Evolutionary conservation across 2,888 invertebrate species (phyloP), one percentile per base, ranked within the genome.

Genomic region (Protophormia terraenovae): DNA sequence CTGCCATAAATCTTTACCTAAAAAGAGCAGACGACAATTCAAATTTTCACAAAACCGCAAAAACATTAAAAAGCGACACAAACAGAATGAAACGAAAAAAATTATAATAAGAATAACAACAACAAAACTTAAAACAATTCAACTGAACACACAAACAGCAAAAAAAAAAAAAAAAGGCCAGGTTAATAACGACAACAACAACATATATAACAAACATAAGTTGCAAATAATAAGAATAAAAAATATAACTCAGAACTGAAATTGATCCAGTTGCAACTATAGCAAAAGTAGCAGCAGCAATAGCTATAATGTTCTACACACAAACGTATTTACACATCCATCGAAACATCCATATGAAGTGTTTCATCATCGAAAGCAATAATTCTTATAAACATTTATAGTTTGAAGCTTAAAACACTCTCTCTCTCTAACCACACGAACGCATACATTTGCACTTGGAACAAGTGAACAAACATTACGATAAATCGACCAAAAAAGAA

Each of bases 1-100:
- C 89, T 90, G 90, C 91, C 91, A 90, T 90, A 91, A 90, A 90
- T 90, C 90, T 90, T 91, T 87, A 89, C 88, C 89, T 82, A 82
- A 90, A 91, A 91, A 90, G 86, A 83, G 85, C 86, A 82, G 86
- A 81, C 85, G 91, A 89, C 91, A 91, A 90, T 90, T 91, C 90
- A 90, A 90, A 90, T 90, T 90, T 91, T 88, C 78, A 45, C 78
- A 85, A 86, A 86, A 86, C 80, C 86, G 89, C 88, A 90, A 89
- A 86, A 79, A 81, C 66, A 86, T 84, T 67, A 81, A 86, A 76
- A 50, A 80, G 82, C 58, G 22, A 77, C 79, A 83, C 55, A 55
- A 77, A 83, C 41, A 47, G 41, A 55, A 38, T 1, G 12, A 29
- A 19, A 41, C 3, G 8, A 7, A 67, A 32, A 72, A 6, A 50